Evolutionary conservation across 2,113 vertebrate species (phyloP).

Genomic region (Crotalus horridus): DNA sequence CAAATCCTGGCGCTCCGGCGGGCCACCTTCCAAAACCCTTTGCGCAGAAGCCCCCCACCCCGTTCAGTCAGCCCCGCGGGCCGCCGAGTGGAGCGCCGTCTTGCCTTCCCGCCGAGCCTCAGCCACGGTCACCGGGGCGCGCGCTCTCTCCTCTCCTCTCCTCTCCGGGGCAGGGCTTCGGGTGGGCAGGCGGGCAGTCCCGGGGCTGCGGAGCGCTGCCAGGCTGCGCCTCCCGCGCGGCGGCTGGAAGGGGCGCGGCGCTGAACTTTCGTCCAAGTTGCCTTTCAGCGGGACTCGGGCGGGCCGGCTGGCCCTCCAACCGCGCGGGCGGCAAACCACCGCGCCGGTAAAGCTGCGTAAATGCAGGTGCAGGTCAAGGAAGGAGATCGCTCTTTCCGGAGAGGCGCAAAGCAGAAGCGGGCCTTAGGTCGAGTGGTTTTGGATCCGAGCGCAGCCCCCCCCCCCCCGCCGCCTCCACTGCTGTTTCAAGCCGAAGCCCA

Average conservation of each 20-base stretch:
- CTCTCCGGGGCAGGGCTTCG: not conserved
- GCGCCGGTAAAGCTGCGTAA: not conserved
- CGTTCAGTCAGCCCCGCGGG: not conserved
- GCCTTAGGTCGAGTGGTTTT: not conserved
- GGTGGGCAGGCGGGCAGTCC: not conserved
- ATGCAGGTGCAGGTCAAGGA: not conserved
- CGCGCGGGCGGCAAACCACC: not conserved
- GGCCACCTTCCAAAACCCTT: not conserved
- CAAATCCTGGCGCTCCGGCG: not conserved
- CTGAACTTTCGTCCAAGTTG: not conserved
- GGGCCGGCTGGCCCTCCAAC: not conserved
- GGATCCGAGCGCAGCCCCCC: not conserved
- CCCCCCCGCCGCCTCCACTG: too few relatives aligned
- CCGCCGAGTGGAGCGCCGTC: not conserved
- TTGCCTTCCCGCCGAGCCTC: not conserved
- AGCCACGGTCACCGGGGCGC: not conserved
- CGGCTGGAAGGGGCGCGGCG: not conserved
- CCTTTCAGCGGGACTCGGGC: not conserved
- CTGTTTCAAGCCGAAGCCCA: not conserved
- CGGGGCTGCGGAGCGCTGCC: not conserved
- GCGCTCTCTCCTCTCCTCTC: not conserved
- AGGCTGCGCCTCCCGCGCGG: not conserved
- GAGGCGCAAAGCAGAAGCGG: not conserved
- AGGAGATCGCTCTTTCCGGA: not conserved
- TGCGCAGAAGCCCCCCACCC: not conserved